phyloP scores from a whole-genome alignment of 2,888 invertebrate species.

The Acleris emargana region DNA sequence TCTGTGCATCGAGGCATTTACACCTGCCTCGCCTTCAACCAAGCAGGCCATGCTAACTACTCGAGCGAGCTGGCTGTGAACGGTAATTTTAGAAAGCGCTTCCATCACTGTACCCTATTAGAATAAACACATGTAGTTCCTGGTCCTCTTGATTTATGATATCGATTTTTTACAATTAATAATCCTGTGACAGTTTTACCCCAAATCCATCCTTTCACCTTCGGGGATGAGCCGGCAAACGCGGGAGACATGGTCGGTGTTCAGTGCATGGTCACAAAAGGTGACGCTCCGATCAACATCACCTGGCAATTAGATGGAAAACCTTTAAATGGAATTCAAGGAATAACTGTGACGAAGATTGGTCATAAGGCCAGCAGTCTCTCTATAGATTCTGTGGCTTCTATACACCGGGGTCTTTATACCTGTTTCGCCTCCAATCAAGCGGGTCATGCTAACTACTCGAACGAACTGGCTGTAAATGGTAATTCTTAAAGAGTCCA shows the following conservation, averaged over 20 bases:
- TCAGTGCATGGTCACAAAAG: conserved; percentile 90
- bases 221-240: conserved; percentile 90
- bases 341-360: conserved; percentile 84
- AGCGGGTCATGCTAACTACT: conserved; percentile 87
- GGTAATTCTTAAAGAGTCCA: conserved; percentile 78
- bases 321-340: conserved; percentile 79
- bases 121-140: conserved; percentile 10
- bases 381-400: conserved; percentile 89
- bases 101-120: not conserved
- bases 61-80: conserved; percentile 88
- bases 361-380: conserved; percentile 87
- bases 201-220: conserved; percentile 90
- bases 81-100: conserved; percentile 78
- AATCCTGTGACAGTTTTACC: conserved; percentile 84
- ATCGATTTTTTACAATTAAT: conserved; percentile 18
- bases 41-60: conserved; percentile 86
- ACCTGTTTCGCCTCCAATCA: conserved; percentile 88
- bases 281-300: conserved; percentile 90
- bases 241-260: conserved; percentile 90
- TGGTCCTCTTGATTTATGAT: not conserved
- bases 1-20: conserved; percentile 90
- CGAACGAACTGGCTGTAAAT: conserved; percentile 87
- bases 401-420: conserved; percentile 89
- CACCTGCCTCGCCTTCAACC: conserved; percentile 88
- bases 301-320: conserved; percentile 89